Base-by-base conservation (phyloP, 2,113 vertebrate genomes). In the Hippoglossus stenolepis region DNA sequence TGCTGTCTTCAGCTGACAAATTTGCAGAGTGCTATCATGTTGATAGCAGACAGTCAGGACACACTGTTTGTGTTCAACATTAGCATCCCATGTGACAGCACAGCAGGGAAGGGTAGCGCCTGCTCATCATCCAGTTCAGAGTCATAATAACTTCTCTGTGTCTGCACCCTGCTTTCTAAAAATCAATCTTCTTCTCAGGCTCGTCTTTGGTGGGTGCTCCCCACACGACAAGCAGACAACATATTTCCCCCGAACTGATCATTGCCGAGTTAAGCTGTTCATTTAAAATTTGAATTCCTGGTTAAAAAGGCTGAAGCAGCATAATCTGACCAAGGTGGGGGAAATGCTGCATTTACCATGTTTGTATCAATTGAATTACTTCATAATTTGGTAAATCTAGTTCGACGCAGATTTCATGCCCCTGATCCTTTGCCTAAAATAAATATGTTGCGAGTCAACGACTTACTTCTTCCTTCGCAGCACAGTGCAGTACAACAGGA, bases 401-500 rank as follows among this genome's bases (percentile, higher is more conserved):
- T 12, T 13, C 3, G 40, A 43, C 10, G 11, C 40, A 43, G 15
- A 49, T 49, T 49, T 49, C 45, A 49, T 18, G 15, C 14, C 17
- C 45, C 5, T 2, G 45, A 49, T 18, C 5, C 17, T 49, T 49
- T 49, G 45, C 15, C 15, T 47, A 4, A 47, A 15, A 15, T 47
- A 17, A 47, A 47, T 4, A 17, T 47, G 45, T 15, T 49, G 45
- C 0, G 15, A 17, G 45, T 49, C 40, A 43, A 11, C 17, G 6
- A 64, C 80, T 80, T 89, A 98, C 98, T 94, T 97, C 96, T 77
- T 94, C 93, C 83, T 91, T 97, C 0, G 91, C 93, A 2, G 96
- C 96, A 89, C 96, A 99, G 66, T 91, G 94, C 84, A 98, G 90
- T 31, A 98, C 83, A 4, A 99, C 93, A 1, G 98, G 96, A 15